Conservation (phyloP, 1,140 invertebrate species). For the Megalonaias nervosa region DNA sequence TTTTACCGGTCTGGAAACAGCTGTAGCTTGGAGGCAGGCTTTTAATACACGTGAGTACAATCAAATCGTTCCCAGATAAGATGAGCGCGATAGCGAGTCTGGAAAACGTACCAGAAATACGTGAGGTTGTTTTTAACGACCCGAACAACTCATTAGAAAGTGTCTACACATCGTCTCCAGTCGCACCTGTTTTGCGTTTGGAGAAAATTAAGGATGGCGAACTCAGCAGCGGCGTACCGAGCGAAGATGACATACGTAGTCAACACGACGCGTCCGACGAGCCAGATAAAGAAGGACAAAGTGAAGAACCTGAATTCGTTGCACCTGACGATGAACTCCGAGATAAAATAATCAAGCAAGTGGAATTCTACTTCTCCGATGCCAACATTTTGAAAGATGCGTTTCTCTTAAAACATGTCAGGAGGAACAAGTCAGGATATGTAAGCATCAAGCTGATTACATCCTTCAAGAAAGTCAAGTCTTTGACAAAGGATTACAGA, state of each 20-base stretch:
- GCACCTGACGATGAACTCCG: conserved; percentile 63
- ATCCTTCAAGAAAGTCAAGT: conserved; percentile 83
- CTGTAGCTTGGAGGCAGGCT: neutral
- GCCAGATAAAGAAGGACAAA: conserved; percentile 38
- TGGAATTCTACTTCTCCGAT: conserved; percentile 91
- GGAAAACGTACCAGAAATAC: conserved; percentile 47
- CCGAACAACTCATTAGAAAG: conserved; percentile 37
- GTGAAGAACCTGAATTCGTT: conserved; percentile 51
- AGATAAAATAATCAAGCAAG: conserved; percentile 66
- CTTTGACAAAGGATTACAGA: conserved; percentile 91
- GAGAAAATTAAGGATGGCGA: conserved; percentile 57
- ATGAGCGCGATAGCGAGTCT: conserved; percentile 42
- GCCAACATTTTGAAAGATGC: conserved; percentile 95
- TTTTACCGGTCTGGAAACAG: conserved; percentile 42
- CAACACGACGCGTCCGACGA: conserved; percentile 52
- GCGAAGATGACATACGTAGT: conserved; percentile 60
- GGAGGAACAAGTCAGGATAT: conserved; percentile 94
- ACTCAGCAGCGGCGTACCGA: conserved; percentile 46
- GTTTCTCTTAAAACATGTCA: conserved; percentile 94
- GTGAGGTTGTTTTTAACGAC: conserved; percentile 44
- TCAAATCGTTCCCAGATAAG: neutral
- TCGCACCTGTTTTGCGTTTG: conserved; percentile 47
- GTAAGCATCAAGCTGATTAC: conserved; percentile 95
- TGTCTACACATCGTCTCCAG: conserved; percentile 20
- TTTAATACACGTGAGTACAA: neutral